Evolutionary conservation across 2,797 vertebrate genomes (phyloP).

Genomic region (Psittacula echo): DNA sequence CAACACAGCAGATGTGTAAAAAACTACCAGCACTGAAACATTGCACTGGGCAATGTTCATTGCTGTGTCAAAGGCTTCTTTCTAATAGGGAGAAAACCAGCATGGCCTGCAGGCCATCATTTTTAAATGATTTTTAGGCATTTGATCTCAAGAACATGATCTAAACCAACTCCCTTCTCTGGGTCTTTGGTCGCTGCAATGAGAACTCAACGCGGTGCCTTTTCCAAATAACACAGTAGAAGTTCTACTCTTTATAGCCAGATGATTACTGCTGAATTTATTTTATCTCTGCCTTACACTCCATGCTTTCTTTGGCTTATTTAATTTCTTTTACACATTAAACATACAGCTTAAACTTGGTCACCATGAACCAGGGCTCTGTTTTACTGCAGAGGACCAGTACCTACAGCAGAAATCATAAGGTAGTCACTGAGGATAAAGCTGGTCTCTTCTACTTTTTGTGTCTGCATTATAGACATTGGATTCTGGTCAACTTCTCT

Average conservation of each 20-base stretch:
- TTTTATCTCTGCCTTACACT: not conserved
- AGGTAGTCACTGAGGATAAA: not conserved
- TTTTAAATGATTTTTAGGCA: not conserved
- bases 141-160: not conserved
- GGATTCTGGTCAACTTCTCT: not conserved
- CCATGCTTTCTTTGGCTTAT: not conserved
- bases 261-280: not conserved
- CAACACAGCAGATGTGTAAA: not conserved
- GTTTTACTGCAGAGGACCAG: not conserved
- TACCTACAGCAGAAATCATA: not conserved
- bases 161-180: not conserved
- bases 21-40: not conserved
- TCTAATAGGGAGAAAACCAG: not conserved
- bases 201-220: not conserved
- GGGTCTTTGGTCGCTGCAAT: not conserved
- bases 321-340: not conserved
- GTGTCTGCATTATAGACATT: not conserved
- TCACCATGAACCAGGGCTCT: rapidly evolving
- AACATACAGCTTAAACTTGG: not conserved
- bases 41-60: not conserved
- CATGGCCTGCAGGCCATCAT: not conserved
- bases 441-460: not conserved
- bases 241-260: not conserved
- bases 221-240: not conserved
- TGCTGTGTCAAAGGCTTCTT: not conserved